phyloP scores from a whole-genome alignment of 2,113 vertebrate genomes.

The Mastomys coucha region DNA sequence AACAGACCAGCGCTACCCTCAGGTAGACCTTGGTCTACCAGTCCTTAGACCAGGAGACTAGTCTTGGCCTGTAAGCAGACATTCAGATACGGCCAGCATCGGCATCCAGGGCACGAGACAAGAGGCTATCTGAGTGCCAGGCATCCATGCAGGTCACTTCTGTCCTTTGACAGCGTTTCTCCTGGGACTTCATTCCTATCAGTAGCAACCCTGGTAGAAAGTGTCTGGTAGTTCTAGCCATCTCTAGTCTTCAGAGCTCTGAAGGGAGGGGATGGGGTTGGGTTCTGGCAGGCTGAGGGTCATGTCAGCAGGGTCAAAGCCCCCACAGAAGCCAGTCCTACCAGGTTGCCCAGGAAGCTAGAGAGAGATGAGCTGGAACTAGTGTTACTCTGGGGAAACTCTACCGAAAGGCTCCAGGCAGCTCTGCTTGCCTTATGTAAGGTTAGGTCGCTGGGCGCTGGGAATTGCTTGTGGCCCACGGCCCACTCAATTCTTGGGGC shows the following conservation, averaged over 20 bases:
- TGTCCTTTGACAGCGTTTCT: background rate
- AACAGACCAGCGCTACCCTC: background rate
- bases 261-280: background rate
- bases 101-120: background rate
- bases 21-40: fast-evolving
- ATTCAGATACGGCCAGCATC: background rate
- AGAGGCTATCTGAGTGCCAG: background rate
- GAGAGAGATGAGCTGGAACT: background rate
- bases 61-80: background rate
- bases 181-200: background rate
- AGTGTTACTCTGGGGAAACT: fast-evolving
- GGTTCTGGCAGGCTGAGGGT: background rate
- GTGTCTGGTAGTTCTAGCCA: background rate
- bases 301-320: background rate
- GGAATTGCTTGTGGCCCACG: slow-evolving; percentile 62
- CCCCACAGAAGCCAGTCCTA: background rate
- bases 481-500: slow-evolving; percentile 69
- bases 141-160: background rate
- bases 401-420: fast-evolving
- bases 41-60: background rate
- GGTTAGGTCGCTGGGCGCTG: background rate
- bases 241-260: background rate
- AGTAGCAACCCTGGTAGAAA: slow-evolving; percentile 53
- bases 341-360: slow-evolving; percentile 28
- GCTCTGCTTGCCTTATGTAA: background rate